phyloP scores from a whole-genome alignment of 1,140 invertebrate species.

The Theocolax elegans region DNA sequence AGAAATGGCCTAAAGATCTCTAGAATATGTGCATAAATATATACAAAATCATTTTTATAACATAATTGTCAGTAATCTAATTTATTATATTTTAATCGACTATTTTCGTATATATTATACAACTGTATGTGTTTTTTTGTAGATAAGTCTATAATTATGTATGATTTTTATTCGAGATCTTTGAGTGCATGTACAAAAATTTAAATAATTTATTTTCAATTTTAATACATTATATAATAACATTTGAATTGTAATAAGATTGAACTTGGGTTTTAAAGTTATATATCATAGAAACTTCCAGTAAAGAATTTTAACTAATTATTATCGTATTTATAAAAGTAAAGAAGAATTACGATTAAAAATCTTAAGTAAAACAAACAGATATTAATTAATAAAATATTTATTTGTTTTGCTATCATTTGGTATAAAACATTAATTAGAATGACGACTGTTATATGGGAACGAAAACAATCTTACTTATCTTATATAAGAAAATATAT shows the following conservation, averaged over 20 bases:
- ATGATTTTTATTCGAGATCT: neutral
- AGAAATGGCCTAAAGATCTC: neutral
- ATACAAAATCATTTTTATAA: conserved; percentile 18
- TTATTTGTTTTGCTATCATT: neutral
- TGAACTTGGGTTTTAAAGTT: no score
- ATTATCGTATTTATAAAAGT: no score
- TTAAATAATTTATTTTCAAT: neutral
- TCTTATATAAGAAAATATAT: neutral
- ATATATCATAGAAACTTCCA: no score
- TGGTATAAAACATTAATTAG: neutral
- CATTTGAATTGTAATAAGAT: no score
- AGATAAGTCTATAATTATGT: neutral
- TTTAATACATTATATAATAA: no score
- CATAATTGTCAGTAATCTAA: neutral
- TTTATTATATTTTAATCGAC: conserved; percentile 2
- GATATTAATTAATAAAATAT: neutral
- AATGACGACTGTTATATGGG: neutral
- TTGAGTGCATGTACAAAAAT: conserved; percentile 16
- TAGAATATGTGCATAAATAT: neutral
- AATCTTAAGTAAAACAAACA: no score
- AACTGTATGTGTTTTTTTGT: neutral
- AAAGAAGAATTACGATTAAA: no score
- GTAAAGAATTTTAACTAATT: no score
- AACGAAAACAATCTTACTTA: conserved; percentile 11
- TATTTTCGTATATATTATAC: conserved; percentile 1